These are phyloP conservation scores for Leucania comma DNA, from an alignment of 2,888 invertebrate species.

Conservation along the genomic window DNA sequence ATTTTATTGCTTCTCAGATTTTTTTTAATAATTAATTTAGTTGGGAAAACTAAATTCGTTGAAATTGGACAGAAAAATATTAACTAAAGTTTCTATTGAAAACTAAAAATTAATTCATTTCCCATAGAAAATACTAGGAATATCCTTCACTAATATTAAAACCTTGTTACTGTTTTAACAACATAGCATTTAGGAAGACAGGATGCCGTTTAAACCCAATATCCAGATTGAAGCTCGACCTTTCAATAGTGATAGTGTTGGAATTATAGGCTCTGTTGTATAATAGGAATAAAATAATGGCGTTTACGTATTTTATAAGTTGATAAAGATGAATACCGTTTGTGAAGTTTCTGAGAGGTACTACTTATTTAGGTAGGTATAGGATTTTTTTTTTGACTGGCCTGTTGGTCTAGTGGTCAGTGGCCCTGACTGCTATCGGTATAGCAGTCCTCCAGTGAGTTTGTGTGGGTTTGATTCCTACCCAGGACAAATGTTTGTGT, in stretches of 20 bases:
- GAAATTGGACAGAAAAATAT: too few species aligned
- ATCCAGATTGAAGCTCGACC: constrained; percentile 47
- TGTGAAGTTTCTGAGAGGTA: neutral
- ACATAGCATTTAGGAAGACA: constrained; percentile 24
- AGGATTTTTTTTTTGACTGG: too few species aligned
- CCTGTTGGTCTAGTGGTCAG: too few species aligned
- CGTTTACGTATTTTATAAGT: neutral
- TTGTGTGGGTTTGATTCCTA: too few species aligned
- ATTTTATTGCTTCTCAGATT: neutral
- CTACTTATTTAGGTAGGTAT: neutral
- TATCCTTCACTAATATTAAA: neutral
- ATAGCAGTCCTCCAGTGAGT: too few species aligned
- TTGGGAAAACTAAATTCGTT: too few species aligned
- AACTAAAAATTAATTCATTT: neutral
- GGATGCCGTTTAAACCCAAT: constrained; percentile 41
- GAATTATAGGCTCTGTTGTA: constrained; percentile 34
- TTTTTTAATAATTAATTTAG: too few species aligned
- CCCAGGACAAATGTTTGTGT: too few species aligned
- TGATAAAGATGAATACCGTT: neutral
- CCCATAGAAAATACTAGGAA: neutral
- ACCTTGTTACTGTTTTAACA: constrained; percentile 25
- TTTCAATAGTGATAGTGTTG: constrained; percentile 44
- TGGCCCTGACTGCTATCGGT: too few species aligned
- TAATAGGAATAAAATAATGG: constrained; percentile 9
- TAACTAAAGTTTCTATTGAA: neutral